A percentile compares a stretch with the other conserved stretches of the same genome.
Conservation (phyloP, 2,113 vertebrate species). For the Xiphorhynchus elegans region DNA sequence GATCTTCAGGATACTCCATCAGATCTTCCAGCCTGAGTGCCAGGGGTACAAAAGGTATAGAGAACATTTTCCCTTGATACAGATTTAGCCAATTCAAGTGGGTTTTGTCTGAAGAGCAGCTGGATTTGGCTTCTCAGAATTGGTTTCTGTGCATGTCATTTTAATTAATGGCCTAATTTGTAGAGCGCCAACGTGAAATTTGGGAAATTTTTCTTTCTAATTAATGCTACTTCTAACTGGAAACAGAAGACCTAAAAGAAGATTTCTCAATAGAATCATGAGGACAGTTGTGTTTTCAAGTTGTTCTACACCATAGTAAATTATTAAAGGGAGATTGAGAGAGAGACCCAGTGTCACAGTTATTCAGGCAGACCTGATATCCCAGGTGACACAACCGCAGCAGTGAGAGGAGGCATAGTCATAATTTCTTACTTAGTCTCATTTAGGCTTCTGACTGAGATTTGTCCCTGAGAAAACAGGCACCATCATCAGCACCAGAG, state of each 20-base stretch:
- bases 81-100: background rate
- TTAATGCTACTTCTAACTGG: background rate
- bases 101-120: background rate
- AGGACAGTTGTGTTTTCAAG: background rate
- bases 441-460: background rate
- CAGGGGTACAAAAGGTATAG: background rate
- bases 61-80: background rate
- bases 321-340: background rate
- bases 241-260: background rate
- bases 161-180: background rate
- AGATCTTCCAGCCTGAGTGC: background rate
- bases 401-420: background rate
- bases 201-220: background rate
- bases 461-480: background rate
- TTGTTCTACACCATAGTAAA: background rate
- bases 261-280: background rate
- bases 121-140: background rate
- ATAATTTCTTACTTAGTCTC: background rate
- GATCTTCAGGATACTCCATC: background rate
- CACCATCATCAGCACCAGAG: background rate
- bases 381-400: background rate
- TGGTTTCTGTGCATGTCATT: background rate
- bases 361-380: background rate
- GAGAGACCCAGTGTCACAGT: too few relatives aligned
- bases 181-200: background rate